phyloP scores from a whole-genome alignment of 2,888 invertebrate species.

The Dasysyrphus albostriatus region DNA sequence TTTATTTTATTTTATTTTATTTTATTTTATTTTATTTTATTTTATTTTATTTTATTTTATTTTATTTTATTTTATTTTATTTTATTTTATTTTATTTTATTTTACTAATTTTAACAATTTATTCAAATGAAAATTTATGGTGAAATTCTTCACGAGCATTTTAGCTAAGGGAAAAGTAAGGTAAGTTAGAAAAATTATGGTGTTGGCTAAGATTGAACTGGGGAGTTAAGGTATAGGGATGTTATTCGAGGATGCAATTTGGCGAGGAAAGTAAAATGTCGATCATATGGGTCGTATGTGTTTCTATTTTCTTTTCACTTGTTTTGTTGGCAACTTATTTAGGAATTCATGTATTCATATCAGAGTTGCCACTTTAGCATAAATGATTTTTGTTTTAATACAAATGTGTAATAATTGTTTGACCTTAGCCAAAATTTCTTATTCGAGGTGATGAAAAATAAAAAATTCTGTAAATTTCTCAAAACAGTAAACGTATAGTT shows the following conservation, averaged over 20 bases:
- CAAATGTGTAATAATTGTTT: too few species aligned
- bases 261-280: constrained; percentile 65
- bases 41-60: too few species aligned
- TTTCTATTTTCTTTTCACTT: constrained; percentile 39
- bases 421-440: too few species aligned
- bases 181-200: constrained; percentile 57
- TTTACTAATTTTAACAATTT: too few species aligned
- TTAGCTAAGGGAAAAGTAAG: constrained; percentile 40
- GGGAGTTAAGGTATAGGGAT: constrained; percentile 7
- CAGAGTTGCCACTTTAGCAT: constrained; percentile 39
- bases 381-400: too few species aligned
- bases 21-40: too few species aligned
- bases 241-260: constrained; percentile 68
- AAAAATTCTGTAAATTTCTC: too few species aligned
- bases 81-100: too few species aligned
- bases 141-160: constrained; percentile 13
- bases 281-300: constrained; percentile 70
- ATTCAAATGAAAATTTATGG: background rate
- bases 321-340: constrained; percentile 25
- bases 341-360: constrained; percentile 33
- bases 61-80: too few species aligned
- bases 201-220: constrained; percentile 66
- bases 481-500: too few species aligned
- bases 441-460: too few species aligned
- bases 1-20: too few species aligned